Base-by-base conservation (phyloP, 2,113 vertebrate species). In the Oceanodroma tethys region DNA sequence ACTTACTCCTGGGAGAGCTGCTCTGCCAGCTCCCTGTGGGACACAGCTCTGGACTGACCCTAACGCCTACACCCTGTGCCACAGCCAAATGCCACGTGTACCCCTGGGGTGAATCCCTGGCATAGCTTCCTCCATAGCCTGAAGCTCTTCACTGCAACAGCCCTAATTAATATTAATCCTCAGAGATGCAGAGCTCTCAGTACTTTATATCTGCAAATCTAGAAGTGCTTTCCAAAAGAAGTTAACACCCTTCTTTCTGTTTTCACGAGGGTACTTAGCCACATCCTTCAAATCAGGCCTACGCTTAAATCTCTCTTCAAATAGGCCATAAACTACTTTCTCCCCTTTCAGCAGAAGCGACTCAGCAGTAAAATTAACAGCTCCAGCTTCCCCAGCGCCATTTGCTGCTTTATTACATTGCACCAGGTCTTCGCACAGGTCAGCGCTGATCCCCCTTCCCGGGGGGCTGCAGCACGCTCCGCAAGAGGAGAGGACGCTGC, bases 371-470 rank as follows among this genome's bases (percentile, higher is more conserved):
- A 16, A 59, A 17, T 14, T 4, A n/a, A 23, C 43, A 83, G 58
- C 21, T 58, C 34, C 58, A 20, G 50, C 50, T 25, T 48, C 38
- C 11, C 29, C 2, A 2, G 25, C 4, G 2, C 63, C 12, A 1
- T 45, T 6, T 14, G 5, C 53, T 32, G 34, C 18, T 6, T 32
- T 68, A 22, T 18, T 36, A 7, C n/a, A 7, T 9, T 7, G 14
- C 19, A n/a, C 6, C 1, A 0, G 14, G 38, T 45, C 43, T n/a
- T 10, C 5, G 25, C 29, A 1, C 8, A 16, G 40, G 29, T 9
- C n/a, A 32, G 40, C 4, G 1, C 47, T 0, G 9, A 30, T 17
- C 8, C 80, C 63, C 36, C 38, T 27, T 26, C 22, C 42, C 4
- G 1, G 16, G 47, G 32, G 13, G 62, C 34, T 21, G 42, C 36